Conservation (phyloP, 2,888 invertebrate species). For the Ichneumon xanthorius region DNA sequence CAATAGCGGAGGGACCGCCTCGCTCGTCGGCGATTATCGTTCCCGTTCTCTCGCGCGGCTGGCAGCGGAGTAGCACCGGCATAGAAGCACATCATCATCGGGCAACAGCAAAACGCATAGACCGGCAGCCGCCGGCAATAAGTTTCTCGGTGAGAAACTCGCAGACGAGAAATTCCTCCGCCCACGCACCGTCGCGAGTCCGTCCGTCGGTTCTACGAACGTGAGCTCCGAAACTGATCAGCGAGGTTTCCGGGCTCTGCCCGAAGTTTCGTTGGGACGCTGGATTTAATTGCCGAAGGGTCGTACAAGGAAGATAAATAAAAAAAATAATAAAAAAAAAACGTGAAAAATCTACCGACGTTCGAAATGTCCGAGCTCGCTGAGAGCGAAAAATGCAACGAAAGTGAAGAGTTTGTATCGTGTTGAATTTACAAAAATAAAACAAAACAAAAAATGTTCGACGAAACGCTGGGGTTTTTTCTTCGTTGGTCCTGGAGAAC, state of each 20-base stretch:
- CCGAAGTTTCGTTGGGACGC: not conserved
- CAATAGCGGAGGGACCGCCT: slow-evolving; percentile 38
- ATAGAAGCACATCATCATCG: slow-evolving; percentile 58
- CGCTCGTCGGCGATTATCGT: slow-evolving; percentile 34
- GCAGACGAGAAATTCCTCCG: slow-evolving; percentile 33
- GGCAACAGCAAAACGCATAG: slow-evolving; percentile 57
- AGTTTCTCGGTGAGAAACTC: slow-evolving; percentile 19
- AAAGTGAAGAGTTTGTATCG: slow-evolving; percentile 21
- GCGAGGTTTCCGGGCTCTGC: not conserved
- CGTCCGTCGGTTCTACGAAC: not conserved
- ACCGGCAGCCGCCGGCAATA: slow-evolving; percentile 52
- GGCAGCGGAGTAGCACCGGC: slow-evolving; percentile 49
- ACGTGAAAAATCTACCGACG: not conserved
- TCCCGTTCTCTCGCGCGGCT: slow-evolving; percentile 55
- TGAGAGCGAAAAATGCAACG: not conserved
- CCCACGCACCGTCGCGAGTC: slow-evolving; percentile 31
- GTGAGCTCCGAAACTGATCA: slow-evolving; percentile 1
- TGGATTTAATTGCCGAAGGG: not conserved
- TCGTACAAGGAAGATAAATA: not conserved
- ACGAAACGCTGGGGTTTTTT: not conserved
- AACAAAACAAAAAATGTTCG: slow-evolving; percentile 26
- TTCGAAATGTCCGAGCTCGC: not conserved
- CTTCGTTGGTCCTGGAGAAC: slow-evolving; percentile 40
- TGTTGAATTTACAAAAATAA: not conserved
- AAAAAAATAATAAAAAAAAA: not conserved